Percentiles rank a stretch among this genome's conserved stretches.
Evolutionary conservation across 2,113 vertebrate species (phyloP).

Genomic region (Albula glossodonta): DNA sequence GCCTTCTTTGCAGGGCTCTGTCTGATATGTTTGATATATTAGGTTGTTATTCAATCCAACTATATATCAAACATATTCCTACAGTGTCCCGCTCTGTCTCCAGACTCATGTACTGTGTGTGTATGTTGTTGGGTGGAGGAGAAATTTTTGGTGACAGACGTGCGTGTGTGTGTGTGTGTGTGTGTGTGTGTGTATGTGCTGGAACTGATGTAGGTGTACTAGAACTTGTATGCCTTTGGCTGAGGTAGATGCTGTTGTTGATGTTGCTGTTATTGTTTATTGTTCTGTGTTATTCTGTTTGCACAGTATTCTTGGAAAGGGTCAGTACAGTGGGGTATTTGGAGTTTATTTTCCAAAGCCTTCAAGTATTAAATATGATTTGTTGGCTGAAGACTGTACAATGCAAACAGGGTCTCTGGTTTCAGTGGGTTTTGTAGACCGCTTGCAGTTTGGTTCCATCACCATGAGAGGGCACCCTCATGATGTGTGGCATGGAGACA

Average conservation of each 20-base stretch:
- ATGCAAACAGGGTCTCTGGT: not conserved
- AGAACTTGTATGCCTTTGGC: too few relatives aligned
- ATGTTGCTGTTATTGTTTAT: conserved; percentile 14
- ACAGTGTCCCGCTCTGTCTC: conserved; percentile 99
- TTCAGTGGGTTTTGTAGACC: not conserved
- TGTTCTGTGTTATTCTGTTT: conserved; percentile 15
- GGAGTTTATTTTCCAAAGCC: not conserved
- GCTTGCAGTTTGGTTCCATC: conserved; percentile 25
- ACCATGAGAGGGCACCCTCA: conserved; percentile 42
- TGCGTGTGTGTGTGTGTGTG: conserved; percentile 13
- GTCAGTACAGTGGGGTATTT: not conserved
- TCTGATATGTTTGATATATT: conserved; percentile 99
- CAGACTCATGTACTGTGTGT: conserved; percentile 77
- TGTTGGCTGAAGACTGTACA: not conserved
- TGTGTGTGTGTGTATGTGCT: not conserved
- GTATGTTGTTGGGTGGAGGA: conserved; percentile 45
- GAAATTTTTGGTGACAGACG: conserved; percentile 44
- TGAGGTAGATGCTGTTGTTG: too few relatives aligned
- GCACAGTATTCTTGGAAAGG: not conserved
- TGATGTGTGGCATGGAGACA: not conserved
- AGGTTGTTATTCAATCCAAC: conserved; percentile 99
- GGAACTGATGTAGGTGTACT: not conserved
- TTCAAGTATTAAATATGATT: not conserved
- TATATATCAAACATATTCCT: conserved; percentile 99
- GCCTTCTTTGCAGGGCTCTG: conserved; percentile 97